Evolutionary conservation across 2,888 invertebrate genomes (phyloP), one percentile per base, ranked within the genome.

Genomic region (Augiades crinisus): DNA sequence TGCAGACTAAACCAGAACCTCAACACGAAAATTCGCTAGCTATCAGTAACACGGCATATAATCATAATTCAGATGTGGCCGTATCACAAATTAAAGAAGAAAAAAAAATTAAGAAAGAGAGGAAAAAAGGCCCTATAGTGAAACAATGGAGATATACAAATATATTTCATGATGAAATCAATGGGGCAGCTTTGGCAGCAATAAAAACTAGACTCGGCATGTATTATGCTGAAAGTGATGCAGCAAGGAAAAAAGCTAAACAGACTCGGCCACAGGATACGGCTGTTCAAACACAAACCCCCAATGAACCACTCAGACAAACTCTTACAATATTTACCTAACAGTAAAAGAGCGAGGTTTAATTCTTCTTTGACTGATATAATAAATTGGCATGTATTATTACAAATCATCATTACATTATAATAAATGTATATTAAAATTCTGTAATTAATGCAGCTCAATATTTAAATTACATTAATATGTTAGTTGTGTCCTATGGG

Each of bases 81-180:
- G 69, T 59, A 34, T 19, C 27, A 21, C 36, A 67, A 0, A 14
- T 14, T 13, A 80, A 80, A 57, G 59, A 65, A 13, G 67, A 73
- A 41, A 79, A 77, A 30, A 84, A 79, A 70, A 55, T 76, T n/a
- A 88, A 85, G 56, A 89, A 83, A 58, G 82, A 88, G 56, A 78
- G 81, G 60, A 83, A 77, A 62, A 76, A 76, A 55, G 87, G 91
- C 3, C 89, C 90, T 40, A 62, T 85, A 34, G 90, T 91, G 0
- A 91, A 91, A 62, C 91, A 91, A 56, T 91, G 91, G 91, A 76
- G 91, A 56, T 91, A 91, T 59, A 90, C 90, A 12, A 91, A 90
- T 63, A 87, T 91, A 62, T 91, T 91, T 59, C 91, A 91, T 71
- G 91, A 91, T 66, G 90, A 90, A 65, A 90, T 90, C 2, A 90